Base-by-base conservation (phyloP, 1,140 invertebrate species). In the Caenorhabditis tropicalis region DNA sequence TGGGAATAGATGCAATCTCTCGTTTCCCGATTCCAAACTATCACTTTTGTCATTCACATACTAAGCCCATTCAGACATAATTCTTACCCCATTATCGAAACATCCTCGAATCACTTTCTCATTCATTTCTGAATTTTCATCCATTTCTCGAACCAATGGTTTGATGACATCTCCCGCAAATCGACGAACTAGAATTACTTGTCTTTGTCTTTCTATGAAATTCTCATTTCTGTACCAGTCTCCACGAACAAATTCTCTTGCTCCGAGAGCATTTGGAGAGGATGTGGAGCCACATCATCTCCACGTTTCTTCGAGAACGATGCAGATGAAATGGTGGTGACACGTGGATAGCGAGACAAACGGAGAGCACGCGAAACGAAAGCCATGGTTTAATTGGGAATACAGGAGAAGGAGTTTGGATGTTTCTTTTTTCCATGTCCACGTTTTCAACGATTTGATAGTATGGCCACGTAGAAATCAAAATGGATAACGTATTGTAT, bases 121-220 rank as follows among this genome's bases (percentile, higher is more conserved):
- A 82, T 95, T 94, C 81, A 98, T 94, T 90, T 94, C 94, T 82
- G 94, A 94, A 87, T 95, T 94, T 79, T 94, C 94, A 91, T 99
- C 97, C 97, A 98, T 98, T 92, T 96, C 94, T 88, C 93, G 94
- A 0, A 98, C 96, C 10, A 95, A 91, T 0, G 97, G 96, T 15
- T 92, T 92, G 88, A 99, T 95, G 91, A 96, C 94, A 90, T 98
- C 96, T 87, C 93, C 93, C 0, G 96, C 95, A 86, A 98, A 92
- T 92, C 95, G 95, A 39, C 94, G 93, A 87, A 97, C 96, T 96
- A 91, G 86, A 93, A 93, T 58, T 79, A n/a, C 15, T 24, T 56
- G n/a, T n/a, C n/a, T 53, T 19, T 43, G 88, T 88, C 39, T 43
- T 43, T 43, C 5, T 6, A 43, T 43, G 39, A n/a, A n/a, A n/a